phyloP scores from a whole-genome alignment of 2,797 vertebrate genomes.

The Typhlichthys subterraneus region DNA sequence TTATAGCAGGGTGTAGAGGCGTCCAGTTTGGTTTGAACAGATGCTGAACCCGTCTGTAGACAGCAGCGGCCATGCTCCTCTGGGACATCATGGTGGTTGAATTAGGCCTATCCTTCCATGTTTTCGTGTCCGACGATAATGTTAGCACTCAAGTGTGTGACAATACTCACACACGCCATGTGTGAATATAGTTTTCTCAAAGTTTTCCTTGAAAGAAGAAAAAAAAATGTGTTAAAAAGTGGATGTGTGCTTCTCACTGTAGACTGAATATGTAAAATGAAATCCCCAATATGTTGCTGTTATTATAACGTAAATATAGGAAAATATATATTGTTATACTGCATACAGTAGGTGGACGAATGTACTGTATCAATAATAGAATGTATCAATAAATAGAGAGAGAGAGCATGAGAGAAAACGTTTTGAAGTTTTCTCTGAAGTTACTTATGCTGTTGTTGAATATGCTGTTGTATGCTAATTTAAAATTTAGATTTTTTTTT shows the following conservation, averaged over 20 bases:
- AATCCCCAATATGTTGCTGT: conserved; percentile 1
- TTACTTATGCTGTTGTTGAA: conserved; percentile 7
- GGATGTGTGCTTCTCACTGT: conserved; percentile 4
- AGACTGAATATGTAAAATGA: conserved; percentile 10
- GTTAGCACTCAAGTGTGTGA: conserved; percentile 12
- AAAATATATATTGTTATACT: conserved; percentile 4
- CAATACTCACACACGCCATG: not conserved
- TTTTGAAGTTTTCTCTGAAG: conserved; percentile 18
- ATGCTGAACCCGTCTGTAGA: conserved; percentile 44
- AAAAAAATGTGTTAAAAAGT: conserved; percentile 12
- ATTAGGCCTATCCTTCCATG: not conserved
- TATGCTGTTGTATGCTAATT: conserved; percentile 29
- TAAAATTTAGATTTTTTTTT: conserved; percentile 39
- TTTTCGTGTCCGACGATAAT: conserved; percentile 29
- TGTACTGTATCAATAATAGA: conserved; percentile 6
- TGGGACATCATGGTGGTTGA: conserved; percentile 28
- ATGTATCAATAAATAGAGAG: not conserved
- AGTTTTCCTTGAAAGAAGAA: not conserved
- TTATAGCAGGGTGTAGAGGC: conserved; percentile 58
- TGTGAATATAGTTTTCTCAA: conserved; percentile 37
- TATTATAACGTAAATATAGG: no score
- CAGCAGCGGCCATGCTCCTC: conserved; percentile 41
- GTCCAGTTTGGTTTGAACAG: conserved; percentile 52
- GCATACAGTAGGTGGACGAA: conserved; percentile 12
- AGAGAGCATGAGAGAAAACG: conserved; percentile 1